These are phyloP conservation scores for Platyscapa corneri DNA, from an alignment of 1,140 invertebrate species.

Conservation along the genomic window DNA sequence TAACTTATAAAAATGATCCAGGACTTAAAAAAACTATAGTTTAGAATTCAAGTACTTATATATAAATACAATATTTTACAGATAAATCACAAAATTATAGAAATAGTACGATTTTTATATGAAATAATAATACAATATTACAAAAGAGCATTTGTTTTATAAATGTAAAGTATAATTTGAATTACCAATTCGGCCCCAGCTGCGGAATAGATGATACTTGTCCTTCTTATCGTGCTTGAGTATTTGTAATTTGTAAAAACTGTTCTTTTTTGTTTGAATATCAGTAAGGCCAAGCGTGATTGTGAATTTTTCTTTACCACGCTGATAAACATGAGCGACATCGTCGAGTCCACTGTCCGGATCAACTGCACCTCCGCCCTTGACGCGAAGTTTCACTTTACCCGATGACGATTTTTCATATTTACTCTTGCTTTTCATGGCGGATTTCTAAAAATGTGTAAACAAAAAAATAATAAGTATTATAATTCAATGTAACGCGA, in stretches of 20 bases:
- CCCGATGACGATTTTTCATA: slow-evolving; percentile 80
- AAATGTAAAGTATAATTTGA: slow-evolving; percentile 3
- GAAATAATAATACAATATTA: too few species aligned
- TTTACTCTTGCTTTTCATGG: slow-evolving; percentile 78
- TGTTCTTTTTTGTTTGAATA: slow-evolving; percentile 90
- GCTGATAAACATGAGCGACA: slow-evolving; percentile 85
- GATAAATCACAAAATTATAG: too few species aligned
- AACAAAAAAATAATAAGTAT: not conserved
- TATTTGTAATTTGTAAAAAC: slow-evolving; percentile 96
- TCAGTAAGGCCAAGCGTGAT: slow-evolving; percentile 90
- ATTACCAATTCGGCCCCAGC: slow-evolving; percentile 92
- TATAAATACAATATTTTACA: too few species aligned
- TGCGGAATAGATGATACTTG: slow-evolving; percentile 88
- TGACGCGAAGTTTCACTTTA: slow-evolving; percentile 86
- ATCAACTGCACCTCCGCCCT: slow-evolving; percentile 92
- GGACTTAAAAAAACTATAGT: too few species aligned
- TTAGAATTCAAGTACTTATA: too few species aligned
- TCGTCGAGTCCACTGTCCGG: slow-evolving; percentile 90
- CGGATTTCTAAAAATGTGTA: slow-evolving; percentile 39
- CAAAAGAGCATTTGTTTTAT: too few species aligned
- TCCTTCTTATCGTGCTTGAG: slow-evolving; percentile 83
- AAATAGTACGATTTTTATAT: too few species aligned
- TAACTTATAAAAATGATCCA: too few species aligned
- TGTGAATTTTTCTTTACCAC: slow-evolving; percentile 80
- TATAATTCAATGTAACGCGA: too few species aligned